Conservation (phyloP, 1,140 invertebrate genomes). For the Chymomyza costata region DNA sequence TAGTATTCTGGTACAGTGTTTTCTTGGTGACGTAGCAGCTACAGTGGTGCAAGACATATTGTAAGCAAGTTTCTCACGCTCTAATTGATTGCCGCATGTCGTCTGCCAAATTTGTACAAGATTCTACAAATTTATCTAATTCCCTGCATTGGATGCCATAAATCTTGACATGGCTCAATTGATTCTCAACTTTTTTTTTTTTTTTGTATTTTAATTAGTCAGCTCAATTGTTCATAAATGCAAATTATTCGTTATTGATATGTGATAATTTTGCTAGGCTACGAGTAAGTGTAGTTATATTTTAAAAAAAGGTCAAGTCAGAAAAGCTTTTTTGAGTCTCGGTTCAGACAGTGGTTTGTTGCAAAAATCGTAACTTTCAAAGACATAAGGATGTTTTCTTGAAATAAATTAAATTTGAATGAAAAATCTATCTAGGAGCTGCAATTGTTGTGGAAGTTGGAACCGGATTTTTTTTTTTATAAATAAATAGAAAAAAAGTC, state of each 20-base stretch:
- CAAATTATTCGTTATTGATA: constrained; percentile 18
- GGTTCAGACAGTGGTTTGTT: too few species aligned
- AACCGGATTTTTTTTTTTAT: too few species aligned
- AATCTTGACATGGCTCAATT: constrained; percentile 67
- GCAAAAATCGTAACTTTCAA: too few species aligned
- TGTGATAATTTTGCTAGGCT: too few species aligned
- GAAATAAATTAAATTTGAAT: too few species aligned
- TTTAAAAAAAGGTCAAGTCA: too few species aligned
- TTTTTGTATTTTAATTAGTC: constrained; percentile 4
- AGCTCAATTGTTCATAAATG: constrained; percentile 30
- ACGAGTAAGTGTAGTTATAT: too few species aligned
- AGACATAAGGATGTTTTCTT: too few species aligned
- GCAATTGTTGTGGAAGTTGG: too few species aligned
- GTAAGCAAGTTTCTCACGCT: constrained; percentile 43
- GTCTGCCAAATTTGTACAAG: constrained; percentile 45
- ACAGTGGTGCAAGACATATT: constrained; percentile 48
- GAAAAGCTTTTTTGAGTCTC: too few species aligned
- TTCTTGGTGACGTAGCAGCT: constrained; percentile 44
- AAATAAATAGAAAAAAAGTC: too few species aligned
- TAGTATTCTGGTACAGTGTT: constrained; percentile 28
- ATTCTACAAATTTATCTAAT: constrained; percentile 56
- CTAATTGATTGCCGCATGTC: constrained; percentile 29
- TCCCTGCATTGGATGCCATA: constrained; percentile 34
- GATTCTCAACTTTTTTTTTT: constrained; percentile 15
- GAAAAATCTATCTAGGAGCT: too few species aligned